Conservation (phyloP, 2,113 vertebrate genomes). For the Macrotus californicus region DNA sequence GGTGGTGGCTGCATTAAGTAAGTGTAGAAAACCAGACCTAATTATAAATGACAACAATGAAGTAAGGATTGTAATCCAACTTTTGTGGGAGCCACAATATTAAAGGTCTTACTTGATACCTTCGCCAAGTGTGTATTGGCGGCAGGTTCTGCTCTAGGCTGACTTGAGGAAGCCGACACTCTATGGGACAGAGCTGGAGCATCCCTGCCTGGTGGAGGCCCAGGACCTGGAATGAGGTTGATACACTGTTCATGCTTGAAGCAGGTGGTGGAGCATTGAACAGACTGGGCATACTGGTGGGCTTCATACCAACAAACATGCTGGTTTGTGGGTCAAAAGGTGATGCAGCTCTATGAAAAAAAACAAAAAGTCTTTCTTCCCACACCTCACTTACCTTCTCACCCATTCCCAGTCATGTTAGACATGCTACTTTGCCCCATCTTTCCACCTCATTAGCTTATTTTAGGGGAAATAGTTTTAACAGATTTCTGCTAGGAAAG, state of each 20-base stretch:
- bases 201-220: background rate
- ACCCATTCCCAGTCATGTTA: background rate
- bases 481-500: slow-evolving; percentile 24
- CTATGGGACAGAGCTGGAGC: background rate
- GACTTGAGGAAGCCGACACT: too few species aligned
- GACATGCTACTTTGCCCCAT: background rate
- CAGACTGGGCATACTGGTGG: background rate
- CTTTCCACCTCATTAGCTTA: background rate
- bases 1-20: background rate
- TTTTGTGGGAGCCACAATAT: background rate
- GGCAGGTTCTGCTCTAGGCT: background rate
- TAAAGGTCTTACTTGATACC: background rate
- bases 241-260: background rate
- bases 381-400: background rate
- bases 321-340: background rate
- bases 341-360: background rate
- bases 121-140: accelerated
- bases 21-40: background rate
- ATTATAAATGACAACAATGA: background rate
- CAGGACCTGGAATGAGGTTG: background rate
- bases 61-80: background rate
- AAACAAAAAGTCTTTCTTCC: background rate
- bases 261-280: accelerated
- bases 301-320: background rate
- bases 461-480: slow-evolving; percentile 43